Base-by-base conservation (phyloP, 2,113 vertebrate genomes). In the Antennarius striatus region DNA sequence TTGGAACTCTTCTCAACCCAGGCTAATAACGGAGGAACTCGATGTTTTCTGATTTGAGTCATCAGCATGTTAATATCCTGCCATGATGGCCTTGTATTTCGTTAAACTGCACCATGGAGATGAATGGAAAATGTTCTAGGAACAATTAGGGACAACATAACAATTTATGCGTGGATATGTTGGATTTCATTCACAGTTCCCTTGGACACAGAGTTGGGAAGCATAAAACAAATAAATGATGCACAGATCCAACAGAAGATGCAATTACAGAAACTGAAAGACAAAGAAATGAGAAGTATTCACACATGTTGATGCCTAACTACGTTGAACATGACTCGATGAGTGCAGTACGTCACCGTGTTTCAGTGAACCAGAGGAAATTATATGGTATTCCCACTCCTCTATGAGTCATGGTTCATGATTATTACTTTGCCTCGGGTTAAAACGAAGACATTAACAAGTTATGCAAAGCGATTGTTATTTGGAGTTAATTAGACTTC, bases 51-150 rank as follows among this genome's bases (percentile, higher is more conserved):
- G 8, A 28, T 68, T 58, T 79, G 83, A 73, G 39, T 82, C 77
- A 56, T 40, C 36, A 4, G 11, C 66, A 52, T 55, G 62, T 68
- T 86, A 84, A 88, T 84, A 82, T 87, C 83, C 83, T 83, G 73
- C 64, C 68, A 29, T n/a, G n/a, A 69, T 70, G 63, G 65, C 80
- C 74, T 71, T 13, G 75, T 68, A 75, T 71, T 57, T 64, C 12
- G 10, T 79, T 56, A 76, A 85, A 80, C 57, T 15, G 65, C 63
- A 40, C 10, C 6, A 14, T 11, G 5, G 51, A 11, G 30, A 68
- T 63, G 13, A 85, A 71, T 77, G 65, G 60, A 78, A 75, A 88
- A 87, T 76, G 74, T 89, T 77, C 71, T 63, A 51, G 64, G 30
- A 75, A 56, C 42, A 83, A 85, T 88, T 86, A 60, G 84, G 70